Base-by-base conservation (phyloP, 2,888 invertebrate species). In the Syritta pipiens region DNA sequence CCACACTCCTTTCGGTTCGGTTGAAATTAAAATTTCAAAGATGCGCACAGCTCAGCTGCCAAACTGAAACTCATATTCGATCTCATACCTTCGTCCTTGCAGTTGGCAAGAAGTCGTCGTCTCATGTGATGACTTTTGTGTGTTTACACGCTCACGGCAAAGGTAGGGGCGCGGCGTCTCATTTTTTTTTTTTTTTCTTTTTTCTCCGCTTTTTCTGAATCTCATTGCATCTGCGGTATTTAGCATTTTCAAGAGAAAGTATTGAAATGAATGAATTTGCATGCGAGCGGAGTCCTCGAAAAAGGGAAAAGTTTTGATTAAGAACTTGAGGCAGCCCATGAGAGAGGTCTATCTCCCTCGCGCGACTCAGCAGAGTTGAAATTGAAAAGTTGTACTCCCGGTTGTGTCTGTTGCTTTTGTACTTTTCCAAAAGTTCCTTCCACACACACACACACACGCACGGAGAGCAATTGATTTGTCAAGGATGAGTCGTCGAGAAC, bases 291-390 rank as follows among this genome's bases (percentile, higher is more conserved):
- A 48, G 4, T 49, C 26, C 51, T 30, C 49, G 17, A 62, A 32
- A n/a, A n/a, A n/a, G n/a, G 69, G 17, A 55, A 76, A 76, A 69
- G 42, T 69, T 76, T 76, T 76, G 69, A 76, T 69, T 69, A 76
- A 76, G 59, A 42, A 30, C n/a, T n/a, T n/a, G n/a, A n/a, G n/a
- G n/a, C n/a, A n/a, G n/a, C n/a, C n/a, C n/a, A n/a, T n/a, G n/a
- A n/a, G n/a, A n/a, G n/a, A n/a, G n/a, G n/a, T n/a, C n/a, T n/a
- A n/a, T n/a, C n/a, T n/a, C n/a, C n/a, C n/a, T n/a, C n/a, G n/a
- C n/a, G n/a, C n/a, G n/a, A n/a, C n/a, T n/a, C n/a, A n/a, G n/a
- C n/a, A n/a, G n/a, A n/a, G n/a, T n/a, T n/a, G 40, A 62, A 68
- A 75, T 55, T 62, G 46, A 68, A 68, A 75, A 62, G 51, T 51